A percentile compares a stretch with the other conserved stretches of the same genome.
These are phyloP conservation scores for Spodoptera frugiperda DNA, from an alignment of 1,140 invertebrate species.

Conservation along the genomic window DNA sequence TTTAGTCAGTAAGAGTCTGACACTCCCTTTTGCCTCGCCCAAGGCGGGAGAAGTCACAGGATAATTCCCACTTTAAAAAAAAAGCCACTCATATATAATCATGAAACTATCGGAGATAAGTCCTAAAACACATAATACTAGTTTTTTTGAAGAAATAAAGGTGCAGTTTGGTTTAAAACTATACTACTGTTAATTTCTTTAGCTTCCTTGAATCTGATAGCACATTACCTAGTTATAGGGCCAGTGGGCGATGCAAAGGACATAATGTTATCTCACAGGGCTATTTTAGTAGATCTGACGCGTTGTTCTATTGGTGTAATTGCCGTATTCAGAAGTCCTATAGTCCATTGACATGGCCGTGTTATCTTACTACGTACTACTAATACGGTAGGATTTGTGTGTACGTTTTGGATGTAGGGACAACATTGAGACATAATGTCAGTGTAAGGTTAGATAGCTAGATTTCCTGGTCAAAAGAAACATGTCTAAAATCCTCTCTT, in stretches of 20 bases:
- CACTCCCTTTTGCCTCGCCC: too few species aligned
- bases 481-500: too few species aligned
- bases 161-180: not conserved
- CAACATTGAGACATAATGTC: too few species aligned
- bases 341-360: not conserved
- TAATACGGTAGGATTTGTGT: not conserved
- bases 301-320: conserved; percentile 3
- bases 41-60: too few species aligned
- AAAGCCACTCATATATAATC: too few species aligned
- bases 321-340: not conserved
- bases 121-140: too few species aligned
- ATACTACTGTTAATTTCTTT: not conserved
- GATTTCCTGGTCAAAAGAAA: too few species aligned
- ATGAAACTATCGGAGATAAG: too few species aligned
- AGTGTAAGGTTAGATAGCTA: too few species aligned
- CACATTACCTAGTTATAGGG: conserved; percentile 6
- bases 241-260: conserved; percentile 37
- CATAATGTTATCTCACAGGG: conserved; percentile 29
- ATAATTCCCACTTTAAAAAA: too few species aligned
- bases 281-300: conserved; percentile 17
- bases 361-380: conserved; percentile 5
- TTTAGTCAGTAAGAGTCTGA: too few species aligned
- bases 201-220: conserved; percentile 7
- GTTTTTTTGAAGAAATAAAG: not conserved
- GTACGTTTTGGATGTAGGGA: too few species aligned